Conservation (phyloP, 2,113 vertebrate genomes). For the Marmota monax region DNA sequence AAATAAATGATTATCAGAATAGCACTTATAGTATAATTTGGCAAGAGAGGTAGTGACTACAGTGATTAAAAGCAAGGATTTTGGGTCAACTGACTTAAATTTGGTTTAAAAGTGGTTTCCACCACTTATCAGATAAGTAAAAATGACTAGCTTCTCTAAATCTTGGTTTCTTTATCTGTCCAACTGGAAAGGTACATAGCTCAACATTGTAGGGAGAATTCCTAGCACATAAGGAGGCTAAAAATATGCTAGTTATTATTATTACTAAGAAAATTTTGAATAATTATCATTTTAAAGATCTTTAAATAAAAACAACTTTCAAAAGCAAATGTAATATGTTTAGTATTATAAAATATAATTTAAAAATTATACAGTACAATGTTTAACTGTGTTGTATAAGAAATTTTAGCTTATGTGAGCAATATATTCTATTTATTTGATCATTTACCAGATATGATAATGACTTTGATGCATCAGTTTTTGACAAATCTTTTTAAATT, state of each 20-base stretch:
- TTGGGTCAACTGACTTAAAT: not conserved
- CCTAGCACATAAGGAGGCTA: not conserved
- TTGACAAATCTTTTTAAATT: too few species aligned
- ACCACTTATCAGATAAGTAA: not conserved
- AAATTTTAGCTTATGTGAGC: slow-evolving; percentile 32
- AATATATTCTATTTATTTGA: slow-evolving; percentile 29
- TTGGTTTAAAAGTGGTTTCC: not conserved
- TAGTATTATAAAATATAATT: not conserved
- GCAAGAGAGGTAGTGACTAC: not conserved
- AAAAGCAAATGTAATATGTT: not conserved
- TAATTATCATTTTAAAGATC: slow-evolving; percentile 34
- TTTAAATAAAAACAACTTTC: slow-evolving; percentile 2
- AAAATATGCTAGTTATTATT: not conserved
- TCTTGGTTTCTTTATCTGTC: not conserved
- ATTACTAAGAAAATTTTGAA: slow-evolving; percentile 10
- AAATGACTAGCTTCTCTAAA: not conserved
- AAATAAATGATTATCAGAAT: not conserved
- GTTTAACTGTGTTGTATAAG: slow-evolving; percentile 26
- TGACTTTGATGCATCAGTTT: not conserved
- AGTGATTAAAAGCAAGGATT: not conserved
- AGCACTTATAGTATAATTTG: not conserved
- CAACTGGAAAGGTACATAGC: not conserved
- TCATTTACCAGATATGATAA: not conserved
- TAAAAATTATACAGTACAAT: slow-evolving; percentile 19
- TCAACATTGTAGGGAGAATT: slow-evolving; percentile 21